Base-by-base conservation (phyloP, 1,140 invertebrate genomes). In the Argopecten irradians region DNA sequence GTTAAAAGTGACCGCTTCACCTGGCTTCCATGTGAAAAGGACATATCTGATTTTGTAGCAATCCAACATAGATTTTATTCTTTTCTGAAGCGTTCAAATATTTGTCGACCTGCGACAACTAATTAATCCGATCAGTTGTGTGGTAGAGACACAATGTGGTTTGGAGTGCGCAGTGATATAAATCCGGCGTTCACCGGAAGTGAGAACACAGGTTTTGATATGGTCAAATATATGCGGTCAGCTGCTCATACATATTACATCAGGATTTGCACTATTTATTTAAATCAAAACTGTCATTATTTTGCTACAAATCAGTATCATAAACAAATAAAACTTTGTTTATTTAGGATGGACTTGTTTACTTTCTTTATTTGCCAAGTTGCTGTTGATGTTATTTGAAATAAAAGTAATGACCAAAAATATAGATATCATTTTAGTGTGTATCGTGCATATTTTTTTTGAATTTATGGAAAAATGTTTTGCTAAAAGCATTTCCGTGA, bases 171-270 rank as follows among this genome's bases (percentile, higher is more conserved):
- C 22, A 71, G 55, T 71, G 28, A 71, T 71, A 71, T 71, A 71
- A 71, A 71, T 71, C 22, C 55, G 16, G 55, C 28, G 55, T 71
- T 28, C 55, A 71, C 55, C 55, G 55, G 55, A 71, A 71, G 55
- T n/a, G n/a, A 71, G 55, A 71, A 71, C 55, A 71, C 55, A 71
- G 55, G 55, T 28, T 71, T 71, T 71, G 55, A 71, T 71, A 71
- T 16, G 55, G n/a, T 71, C 55, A 71, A 71, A 71, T 71, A 71
- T 71, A 71, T 71, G 55, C 55, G 55, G 55, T 71, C 55, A 71
- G 55, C 55, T 71, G 55, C 55, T 71, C 55, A 71, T 71, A 71
- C 55, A 71, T 28, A n/a, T 71, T n/a, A 71, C 28, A 71, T 28
- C 1, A 71, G 22, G 22, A 16, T 71, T 71, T 71, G 22, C 55